phyloP scores from a whole-genome alignment of 2,888 invertebrate genomes.

The Amphipyra berbera region DNA sequence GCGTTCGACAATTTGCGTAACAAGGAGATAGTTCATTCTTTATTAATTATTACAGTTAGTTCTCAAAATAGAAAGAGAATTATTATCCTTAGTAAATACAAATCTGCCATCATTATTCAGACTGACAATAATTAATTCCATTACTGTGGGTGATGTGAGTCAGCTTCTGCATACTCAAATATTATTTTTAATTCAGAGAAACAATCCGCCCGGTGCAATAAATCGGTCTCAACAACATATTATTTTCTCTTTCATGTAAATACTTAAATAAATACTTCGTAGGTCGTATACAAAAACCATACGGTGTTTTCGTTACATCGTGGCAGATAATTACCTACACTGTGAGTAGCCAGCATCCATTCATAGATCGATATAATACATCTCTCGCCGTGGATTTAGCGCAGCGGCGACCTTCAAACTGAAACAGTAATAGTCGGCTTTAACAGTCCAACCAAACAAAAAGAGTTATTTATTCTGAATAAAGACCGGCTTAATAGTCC shows the following conservation, averaged over 20 bases:
- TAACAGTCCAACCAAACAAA: conserved; percentile 17
- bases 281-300: conserved; percentile 14
- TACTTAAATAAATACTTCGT: conserved; percentile 10
- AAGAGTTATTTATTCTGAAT: conserved; percentile 39
- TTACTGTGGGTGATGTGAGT: conserved; percentile 12
- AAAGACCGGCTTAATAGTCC: conserved; percentile 32
- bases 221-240: conserved; percentile 13
- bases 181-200: conserved; percentile 17
- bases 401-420: conserved; percentile 10
- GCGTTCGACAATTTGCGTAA: no score
- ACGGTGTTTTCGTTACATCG: conserved; percentile 9
- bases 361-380: conserved; percentile 6
- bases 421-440: conserved; percentile 7
- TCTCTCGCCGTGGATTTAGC: not conserved
- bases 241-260: conserved; percentile 18
- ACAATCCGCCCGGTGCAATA: conserved; percentile 1
- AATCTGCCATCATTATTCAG: conserved; percentile 20
- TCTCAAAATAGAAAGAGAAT: conserved; percentile 12
- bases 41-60: not conserved
- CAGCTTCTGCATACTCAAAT: conserved; percentile 3
- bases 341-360: conserved; percentile 3
- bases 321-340: conserved; percentile 21
- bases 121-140: conserved; percentile 2
- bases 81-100: conserved; percentile 1
- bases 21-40: not conserved